Evolutionary conservation across 2,888 invertebrate genomes (phyloP).

Genomic region (Carpatolechia fugitivella): DNA sequence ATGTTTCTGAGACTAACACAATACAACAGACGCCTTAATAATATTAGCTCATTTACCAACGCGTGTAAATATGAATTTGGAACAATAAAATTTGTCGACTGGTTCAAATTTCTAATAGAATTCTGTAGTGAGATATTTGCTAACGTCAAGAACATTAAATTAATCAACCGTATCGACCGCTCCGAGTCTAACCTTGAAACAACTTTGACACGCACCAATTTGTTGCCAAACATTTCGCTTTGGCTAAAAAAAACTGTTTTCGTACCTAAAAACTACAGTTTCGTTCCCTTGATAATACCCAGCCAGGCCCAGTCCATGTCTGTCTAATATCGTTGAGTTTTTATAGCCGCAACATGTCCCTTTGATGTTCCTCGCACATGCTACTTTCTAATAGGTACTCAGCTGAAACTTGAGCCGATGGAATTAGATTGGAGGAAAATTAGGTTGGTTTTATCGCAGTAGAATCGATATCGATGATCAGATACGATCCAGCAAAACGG

Average conservation of each 20-base stretch:
- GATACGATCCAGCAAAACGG: background rate
- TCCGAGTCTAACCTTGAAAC: background rate
- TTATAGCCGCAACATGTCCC: conserved; percentile 27
- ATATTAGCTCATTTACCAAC: no score
- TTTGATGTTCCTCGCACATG: conserved; percentile 38
- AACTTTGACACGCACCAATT: conserved; percentile 6
- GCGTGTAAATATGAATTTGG: background rate
- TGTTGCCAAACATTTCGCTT: background rate
- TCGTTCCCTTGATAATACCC: conserved; percentile 15
- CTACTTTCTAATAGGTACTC: conserved; percentile 22
- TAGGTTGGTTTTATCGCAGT: conserved; percentile 16
- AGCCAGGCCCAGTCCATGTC: conserved; percentile 10
- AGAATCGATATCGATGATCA: conserved; percentile 9
- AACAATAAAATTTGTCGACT: background rate
- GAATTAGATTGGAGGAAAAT: conserved; percentile 13
- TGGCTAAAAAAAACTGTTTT: background rate
- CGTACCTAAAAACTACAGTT: background rate
- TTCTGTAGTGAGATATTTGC: background rate
- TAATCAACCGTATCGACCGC: background rate
- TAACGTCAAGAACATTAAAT: background rate
- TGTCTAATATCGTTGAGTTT: conserved; percentile 17
- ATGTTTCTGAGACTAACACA: background rate
- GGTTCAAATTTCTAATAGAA: background rate
- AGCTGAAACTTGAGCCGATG: conserved; percentile 15
- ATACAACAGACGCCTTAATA: background rate